Conservation (phyloP, 2,113 vertebrate species). For the Nipponia nippon region DNA sequence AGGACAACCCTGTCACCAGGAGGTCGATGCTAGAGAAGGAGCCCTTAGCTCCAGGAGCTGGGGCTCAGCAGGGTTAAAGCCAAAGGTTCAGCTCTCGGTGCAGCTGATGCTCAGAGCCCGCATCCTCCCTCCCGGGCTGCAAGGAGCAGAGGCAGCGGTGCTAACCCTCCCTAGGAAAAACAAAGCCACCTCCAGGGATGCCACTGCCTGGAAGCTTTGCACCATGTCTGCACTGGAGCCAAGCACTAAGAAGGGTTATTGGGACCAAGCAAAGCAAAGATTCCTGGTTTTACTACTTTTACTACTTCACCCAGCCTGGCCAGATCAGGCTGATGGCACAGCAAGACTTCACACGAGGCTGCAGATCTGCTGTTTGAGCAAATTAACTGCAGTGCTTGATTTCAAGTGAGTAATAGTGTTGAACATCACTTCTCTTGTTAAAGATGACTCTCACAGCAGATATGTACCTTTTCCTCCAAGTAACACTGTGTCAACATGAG, state of each 20-base stretch:
- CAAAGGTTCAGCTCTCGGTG: not conserved
- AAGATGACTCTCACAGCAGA: slow-evolving; percentile 14
- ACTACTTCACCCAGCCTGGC: not conserved
- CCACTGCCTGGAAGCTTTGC: not conserved
- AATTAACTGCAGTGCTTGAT: not conserved
- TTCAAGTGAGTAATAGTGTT: not conserved
- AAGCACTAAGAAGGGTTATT: not conserved
- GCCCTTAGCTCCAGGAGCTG: fast-evolving
- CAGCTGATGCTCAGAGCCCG: fast-evolving
- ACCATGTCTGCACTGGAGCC: fast-evolving
- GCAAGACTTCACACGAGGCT: not conserved
- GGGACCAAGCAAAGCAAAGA: not conserved
- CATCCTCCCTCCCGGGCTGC: not conserved
- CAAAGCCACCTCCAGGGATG: not conserved
- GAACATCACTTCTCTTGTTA: slow-evolving; percentile 2
- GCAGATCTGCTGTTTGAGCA: not conserved
- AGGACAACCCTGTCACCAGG: not conserved
- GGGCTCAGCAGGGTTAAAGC: not conserved
- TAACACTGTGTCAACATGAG: slow-evolving; percentile 54
- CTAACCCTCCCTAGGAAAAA: not conserved
- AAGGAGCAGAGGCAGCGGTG: fast-evolving
- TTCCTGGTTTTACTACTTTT: not conserved
- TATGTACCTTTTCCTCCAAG: slow-evolving; percentile 35
- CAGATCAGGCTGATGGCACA: not conserved
- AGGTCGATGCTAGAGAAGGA: not conserved